Percentiles rank a stretch among this genome's conserved stretches.
These are phyloP conservation scores for Prionace glauca DNA, from an alignment of 2,797 vertebrate genomes.

Conservation along the genomic window DNA sequence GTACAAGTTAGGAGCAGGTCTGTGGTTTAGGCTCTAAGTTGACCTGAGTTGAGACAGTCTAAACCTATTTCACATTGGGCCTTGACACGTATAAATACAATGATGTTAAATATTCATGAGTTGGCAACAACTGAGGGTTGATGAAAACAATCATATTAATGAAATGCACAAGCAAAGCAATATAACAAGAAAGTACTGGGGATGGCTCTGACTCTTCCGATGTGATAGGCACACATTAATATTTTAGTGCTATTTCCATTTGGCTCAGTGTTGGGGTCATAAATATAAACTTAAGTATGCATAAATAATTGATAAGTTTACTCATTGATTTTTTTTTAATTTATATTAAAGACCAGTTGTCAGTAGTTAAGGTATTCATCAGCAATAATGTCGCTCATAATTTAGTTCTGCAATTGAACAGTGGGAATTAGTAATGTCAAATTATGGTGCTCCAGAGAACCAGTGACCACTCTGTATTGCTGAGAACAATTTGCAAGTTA, in stretches of 20 bases:
- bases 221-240: slow-evolving; percentile 11
- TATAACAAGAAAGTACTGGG: neutral
- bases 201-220: neutral
- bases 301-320: slow-evolving; percentile 34
- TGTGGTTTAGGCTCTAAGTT: neutral
- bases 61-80: neutral
- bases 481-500: neutral
- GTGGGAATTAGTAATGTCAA: neutral
- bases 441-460: neutral
- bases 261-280: neutral
- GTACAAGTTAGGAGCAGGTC: neutral
- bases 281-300: slow-evolving; percentile 31
- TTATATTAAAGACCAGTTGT: slow-evolving; percentile 29
- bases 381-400: slow-evolving; percentile 3
- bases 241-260: neutral
- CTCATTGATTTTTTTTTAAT: slow-evolving; percentile 33
- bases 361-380: slow-evolving; percentile 8
- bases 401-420: neutral
- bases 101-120: neutral
- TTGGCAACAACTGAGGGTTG: neutral
- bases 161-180: neutral
- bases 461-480: neutral
- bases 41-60: neutral
- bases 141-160: neutral
- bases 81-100: slow-evolving; percentile 8